A percentile compares a stretch with the other conserved stretches of the same genome.
Evolutionary conservation across 2,888 invertebrate species (phyloP).

Genomic region (Fissipunctia ypsillon): DNA sequence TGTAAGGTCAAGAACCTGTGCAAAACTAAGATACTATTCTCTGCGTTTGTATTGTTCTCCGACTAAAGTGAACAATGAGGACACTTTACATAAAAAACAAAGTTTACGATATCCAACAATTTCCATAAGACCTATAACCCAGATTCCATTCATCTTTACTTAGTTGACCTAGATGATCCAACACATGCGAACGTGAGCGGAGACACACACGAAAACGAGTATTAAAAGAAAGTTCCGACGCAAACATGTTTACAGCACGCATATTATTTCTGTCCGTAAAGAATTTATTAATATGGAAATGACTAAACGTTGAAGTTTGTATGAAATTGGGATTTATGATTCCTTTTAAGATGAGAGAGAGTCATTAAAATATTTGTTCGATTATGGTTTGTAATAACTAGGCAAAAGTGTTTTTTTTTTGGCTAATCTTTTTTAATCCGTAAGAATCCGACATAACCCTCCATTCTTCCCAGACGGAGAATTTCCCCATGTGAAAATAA

Average conservation of each 20-base stretch:
- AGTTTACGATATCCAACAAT: not conserved
- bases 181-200: slow-evolving; percentile 23
- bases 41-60: too few species aligned
- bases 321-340: not conserved
- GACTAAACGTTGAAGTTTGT: not conserved
- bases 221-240: slow-evolving; percentile 57
- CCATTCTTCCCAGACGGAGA: too few species aligned
- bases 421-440: too few species aligned
- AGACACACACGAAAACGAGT: slow-evolving; percentile 43
- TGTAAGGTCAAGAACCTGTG: too few species aligned
- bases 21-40: too few species aligned
- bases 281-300: slow-evolving; percentile 20
- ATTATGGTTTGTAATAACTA: not conserved
- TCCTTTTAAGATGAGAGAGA: not conserved
- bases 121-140: not conserved
- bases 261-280: slow-evolving; percentile 10
- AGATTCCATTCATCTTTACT: not conserved
- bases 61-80: too few species aligned
- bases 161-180: slow-evolving; percentile 40
- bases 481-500: not conserved
- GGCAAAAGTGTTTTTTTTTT: not conserved
- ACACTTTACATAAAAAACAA: not conserved
- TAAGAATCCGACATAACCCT: too few species aligned
- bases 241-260: slow-evolving; percentile 39
- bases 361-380: not conserved